phyloP scores from a whole-genome alignment of 1,140 invertebrate genomes.

The Formica selysi region DNA sequence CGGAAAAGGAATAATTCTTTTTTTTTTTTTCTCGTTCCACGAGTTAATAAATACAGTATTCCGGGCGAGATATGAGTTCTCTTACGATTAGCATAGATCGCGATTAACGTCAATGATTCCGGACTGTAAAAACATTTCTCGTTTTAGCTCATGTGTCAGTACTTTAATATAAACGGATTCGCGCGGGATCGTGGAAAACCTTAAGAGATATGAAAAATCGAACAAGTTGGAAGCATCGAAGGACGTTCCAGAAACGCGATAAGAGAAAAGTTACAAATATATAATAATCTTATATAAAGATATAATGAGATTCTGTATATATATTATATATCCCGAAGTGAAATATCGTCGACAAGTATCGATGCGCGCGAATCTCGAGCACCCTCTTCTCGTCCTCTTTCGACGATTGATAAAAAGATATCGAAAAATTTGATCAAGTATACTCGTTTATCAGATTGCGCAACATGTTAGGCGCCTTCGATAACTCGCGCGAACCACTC shows the following conservation, averaged over 20 bases:
- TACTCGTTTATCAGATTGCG: constrained; percentile 35
- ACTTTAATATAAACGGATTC: not conserved
- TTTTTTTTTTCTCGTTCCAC: not conserved
- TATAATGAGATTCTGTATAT: not conserved
- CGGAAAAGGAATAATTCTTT: constrained; percentile 19
- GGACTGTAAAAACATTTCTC: constrained; percentile 15
- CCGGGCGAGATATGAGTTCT: constrained; percentile 35
- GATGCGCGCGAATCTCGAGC: not conserved
- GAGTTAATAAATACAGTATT: constrained; percentile 38
- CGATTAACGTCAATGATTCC: constrained; percentile 49
- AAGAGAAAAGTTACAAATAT: not conserved
- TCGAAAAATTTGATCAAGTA: constrained; percentile 19
- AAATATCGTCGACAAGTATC: not conserved
- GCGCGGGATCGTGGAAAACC: constrained; percentile 7
- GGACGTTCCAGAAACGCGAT: not conserved
- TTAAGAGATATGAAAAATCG: not conserved
- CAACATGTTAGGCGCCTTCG: constrained; percentile 15
- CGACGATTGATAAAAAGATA: not conserved
- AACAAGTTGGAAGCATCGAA: not conserved
- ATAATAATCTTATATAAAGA: not conserved
- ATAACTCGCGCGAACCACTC: constrained; percentile 23
- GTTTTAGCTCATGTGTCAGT: not conserved
- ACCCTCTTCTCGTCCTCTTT: not conserved
- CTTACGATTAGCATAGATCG: not conserved
- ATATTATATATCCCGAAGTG: not conserved